Evolutionary conservation across 1,140 invertebrate species (phyloP).

Genomic region (Anastatus disparis): DNA sequence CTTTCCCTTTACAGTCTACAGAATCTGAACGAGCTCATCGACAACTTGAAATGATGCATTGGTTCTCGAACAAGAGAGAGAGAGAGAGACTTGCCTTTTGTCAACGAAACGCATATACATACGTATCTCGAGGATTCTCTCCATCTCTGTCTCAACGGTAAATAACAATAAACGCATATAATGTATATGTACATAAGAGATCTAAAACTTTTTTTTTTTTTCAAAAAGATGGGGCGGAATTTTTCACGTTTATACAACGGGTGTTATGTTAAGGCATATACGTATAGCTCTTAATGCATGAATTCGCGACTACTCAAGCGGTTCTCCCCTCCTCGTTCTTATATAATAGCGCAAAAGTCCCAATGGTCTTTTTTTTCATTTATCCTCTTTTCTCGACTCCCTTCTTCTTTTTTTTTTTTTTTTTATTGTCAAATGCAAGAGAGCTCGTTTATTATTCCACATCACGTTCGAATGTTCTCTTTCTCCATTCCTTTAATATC

Average conservation of each 20-base stretch:
- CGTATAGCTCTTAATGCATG: slow-evolving; percentile 34
- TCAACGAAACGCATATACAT: no score
- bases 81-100: no score
- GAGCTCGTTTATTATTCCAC: slow-evolving; percentile 47
- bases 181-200: no score
- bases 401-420: no score
- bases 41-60: slow-evolving; percentile 5
- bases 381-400: slow-evolving; percentile 34
- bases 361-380: slow-evolving; percentile 37
- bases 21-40: background rate
- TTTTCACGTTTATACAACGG: background rate
- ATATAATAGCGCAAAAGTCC: slow-evolving; percentile 47
- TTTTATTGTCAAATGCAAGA: background rate
- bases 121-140: background rate
- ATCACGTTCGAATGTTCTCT: slow-evolving; percentile 43
- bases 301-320: slow-evolving; percentile 33
- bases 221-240: slow-evolving; percentile 1
- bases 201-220: no score
- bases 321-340: no score
- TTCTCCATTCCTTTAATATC: slow-evolving; percentile 34
- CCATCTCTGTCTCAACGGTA: background rate
- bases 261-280: no score
- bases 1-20: background rate
- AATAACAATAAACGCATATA: slow-evolving; percentile 23
- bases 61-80: no score